A percentile compares a stretch with the other conserved stretches of the same genome.
Evolutionary conservation across 35 echinoderm and acorn worm genomes (phyloP).

Genomic region (Hemicentrotus pulcherrimus): DNA sequence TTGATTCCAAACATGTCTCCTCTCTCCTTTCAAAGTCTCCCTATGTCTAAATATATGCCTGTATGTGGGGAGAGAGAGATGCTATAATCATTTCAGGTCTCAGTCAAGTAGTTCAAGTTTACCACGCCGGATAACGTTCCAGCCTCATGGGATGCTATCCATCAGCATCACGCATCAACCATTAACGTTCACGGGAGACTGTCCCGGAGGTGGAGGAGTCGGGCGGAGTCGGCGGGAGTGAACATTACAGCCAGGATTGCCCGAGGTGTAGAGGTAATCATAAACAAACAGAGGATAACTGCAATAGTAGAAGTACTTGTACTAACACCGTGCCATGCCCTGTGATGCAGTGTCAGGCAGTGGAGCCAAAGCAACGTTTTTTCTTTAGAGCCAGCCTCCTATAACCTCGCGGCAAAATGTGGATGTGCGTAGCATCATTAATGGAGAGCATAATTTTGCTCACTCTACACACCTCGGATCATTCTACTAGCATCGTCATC

Average conservation of each 20-base stretch:
- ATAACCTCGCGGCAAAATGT: too few species aligned
- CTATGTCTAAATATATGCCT: background rate
- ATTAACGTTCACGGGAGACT: background rate
- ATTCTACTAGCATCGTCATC: too few species aligned
- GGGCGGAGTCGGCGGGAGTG: too few species aligned
- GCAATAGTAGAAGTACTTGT: background rate
- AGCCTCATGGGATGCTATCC: background rate
- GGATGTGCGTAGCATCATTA: too few species aligned
- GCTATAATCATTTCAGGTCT: background rate
- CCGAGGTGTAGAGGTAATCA: background rate
- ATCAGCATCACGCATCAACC: background rate
- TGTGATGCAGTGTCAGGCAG: background rate
- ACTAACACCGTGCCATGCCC: background rate
- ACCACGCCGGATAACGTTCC: background rate
- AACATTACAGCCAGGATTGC: background rate
- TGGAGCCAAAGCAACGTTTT: background rate
- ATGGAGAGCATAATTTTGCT: too few species aligned
- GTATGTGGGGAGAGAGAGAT: background rate
- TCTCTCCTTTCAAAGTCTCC: background rate
- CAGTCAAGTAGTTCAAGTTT: slow-evolving; percentile 6
- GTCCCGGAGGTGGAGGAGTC: background rate
- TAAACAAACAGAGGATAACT: background rate
- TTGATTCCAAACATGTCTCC: background rate
- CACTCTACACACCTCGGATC: too few species aligned
- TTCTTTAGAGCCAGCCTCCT: too few species aligned